These are phyloP conservation scores for Pristionchus mayeri DNA, from an alignment of 2,888 invertebrate species.

Conservation along the genomic window DNA sequence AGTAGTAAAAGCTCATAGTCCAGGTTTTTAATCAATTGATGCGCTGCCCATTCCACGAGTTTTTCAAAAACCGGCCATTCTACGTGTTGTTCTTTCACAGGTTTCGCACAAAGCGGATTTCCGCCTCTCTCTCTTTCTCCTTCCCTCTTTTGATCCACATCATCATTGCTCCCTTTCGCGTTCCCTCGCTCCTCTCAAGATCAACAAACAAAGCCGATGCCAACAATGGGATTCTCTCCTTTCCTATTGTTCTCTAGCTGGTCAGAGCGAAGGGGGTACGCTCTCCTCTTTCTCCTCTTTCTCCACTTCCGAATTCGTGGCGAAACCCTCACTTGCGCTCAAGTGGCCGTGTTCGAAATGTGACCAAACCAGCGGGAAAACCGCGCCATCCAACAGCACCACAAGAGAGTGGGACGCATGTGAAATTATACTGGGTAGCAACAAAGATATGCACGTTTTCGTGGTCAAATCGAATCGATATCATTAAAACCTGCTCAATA, in stretches of 20 bases:
- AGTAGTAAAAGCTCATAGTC: no score
- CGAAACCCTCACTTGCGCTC: not conserved
- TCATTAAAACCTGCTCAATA: not conserved
- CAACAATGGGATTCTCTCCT: no score
- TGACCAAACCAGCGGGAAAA: not conserved
- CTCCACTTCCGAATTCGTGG: slow-evolving; percentile 8
- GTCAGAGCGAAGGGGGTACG: no score
- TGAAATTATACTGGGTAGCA: no score
- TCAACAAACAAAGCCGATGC: not conserved
- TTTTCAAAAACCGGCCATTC: no score
- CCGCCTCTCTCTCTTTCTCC: no score
- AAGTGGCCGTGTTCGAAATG: not conserved
- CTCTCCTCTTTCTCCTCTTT: not conserved
- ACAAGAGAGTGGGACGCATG: no score
- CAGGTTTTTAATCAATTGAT: no score
- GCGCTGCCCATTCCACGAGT: no score
- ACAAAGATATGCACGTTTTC: not conserved
- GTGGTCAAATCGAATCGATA: not conserved
- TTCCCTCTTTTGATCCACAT: not conserved
- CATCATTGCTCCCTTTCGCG: not conserved
- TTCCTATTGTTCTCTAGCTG: no score
- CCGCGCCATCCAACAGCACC: not conserved
- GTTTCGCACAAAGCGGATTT: slow-evolving; percentile 19
- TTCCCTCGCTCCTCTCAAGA: not conserved
- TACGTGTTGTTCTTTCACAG: no score